A percentile compares a stretch with the other conserved stretches of the same genome.
phyloP scores from a whole-genome alignment of 2,888 invertebrate species.

The Seladonia tumulorum region DNA sequence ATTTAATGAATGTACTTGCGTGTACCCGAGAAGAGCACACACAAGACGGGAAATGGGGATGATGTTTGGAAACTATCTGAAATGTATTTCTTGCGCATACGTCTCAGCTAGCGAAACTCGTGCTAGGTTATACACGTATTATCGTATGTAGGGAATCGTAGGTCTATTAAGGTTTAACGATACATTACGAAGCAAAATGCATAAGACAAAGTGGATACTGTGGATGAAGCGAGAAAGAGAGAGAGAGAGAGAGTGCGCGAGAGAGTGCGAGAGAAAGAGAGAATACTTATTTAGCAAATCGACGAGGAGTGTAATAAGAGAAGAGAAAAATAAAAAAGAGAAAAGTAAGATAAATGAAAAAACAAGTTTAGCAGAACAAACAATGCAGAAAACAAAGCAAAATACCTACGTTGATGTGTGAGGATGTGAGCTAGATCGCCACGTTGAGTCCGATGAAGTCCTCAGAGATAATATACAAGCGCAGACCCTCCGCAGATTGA shows the following conservation, averaged over 20 bases:
- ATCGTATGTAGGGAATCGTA: slow-evolving; percentile 77
- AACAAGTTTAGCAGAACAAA: slow-evolving; percentile 58
- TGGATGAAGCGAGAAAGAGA: slow-evolving; percentile 23
- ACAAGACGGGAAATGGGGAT: slow-evolving; percentile 61
- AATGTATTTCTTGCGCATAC: slow-evolving; percentile 74
- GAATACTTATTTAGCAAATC: slow-evolving; percentile 60
- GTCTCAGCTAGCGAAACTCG: slow-evolving; percentile 79
- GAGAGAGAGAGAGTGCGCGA: neutral
- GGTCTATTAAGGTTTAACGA: slow-evolving; percentile 69
- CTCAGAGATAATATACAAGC: slow-evolving; percentile 69
- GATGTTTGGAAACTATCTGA: slow-evolving; percentile 61
- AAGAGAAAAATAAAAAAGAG: neutral
- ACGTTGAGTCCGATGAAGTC: slow-evolving; percentile 78
- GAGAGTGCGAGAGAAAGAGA: neutral
- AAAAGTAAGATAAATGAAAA: slow-evolving; percentile 9
- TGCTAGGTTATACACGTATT: slow-evolving; percentile 78
- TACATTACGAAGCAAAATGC: slow-evolving; percentile 54
- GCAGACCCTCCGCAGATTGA: slow-evolving; percentile 78
- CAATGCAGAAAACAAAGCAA: slow-evolving; percentile 54
- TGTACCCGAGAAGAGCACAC: slow-evolving; percentile 73
- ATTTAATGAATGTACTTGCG: slow-evolving; percentile 67
- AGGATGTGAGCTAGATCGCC: slow-evolving; percentile 81
- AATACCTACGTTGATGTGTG: slow-evolving; percentile 80
- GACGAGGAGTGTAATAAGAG: slow-evolving; percentile 40
- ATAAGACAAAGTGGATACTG: slow-evolving; percentile 64